phyloP scores from a whole-genome alignment of 2,113 vertebrate species.

The Saimiri boliviensis region DNA sequence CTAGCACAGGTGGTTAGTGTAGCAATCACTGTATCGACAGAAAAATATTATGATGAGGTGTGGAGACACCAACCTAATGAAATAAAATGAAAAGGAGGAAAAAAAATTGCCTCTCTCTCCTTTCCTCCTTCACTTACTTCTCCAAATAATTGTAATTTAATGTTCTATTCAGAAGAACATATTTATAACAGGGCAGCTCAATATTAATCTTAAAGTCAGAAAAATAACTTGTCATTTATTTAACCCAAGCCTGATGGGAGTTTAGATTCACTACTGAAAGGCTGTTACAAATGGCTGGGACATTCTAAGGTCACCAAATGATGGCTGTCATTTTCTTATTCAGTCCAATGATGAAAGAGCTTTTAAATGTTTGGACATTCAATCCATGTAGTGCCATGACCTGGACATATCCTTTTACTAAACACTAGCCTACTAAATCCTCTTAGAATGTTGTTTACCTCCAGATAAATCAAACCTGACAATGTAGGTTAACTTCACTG shows the following conservation, averaged over 20 bases:
- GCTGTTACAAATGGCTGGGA: constrained; percentile 85
- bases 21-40: constrained; percentile 43
- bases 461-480: constrained; percentile 88
- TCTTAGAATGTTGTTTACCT: constrained; percentile 89
- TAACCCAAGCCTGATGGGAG: constrained; percentile 83
- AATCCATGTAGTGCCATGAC: constrained; percentile 85
- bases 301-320: constrained; percentile 85
- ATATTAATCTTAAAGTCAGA: constrained; percentile 84
- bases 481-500: constrained; percentile 87
- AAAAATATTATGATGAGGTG: constrained; percentile 65
- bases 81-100: constrained; percentile 42
- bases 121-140: background rate
- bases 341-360: constrained; percentile 85
- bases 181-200: constrained; percentile 82
- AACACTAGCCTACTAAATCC: constrained; percentile 87
- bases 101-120: constrained; percentile 8
- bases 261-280: constrained; percentile 83
- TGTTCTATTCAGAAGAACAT: constrained; percentile 74
- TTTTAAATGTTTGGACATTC: constrained; percentile 88
- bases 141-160: constrained; percentile 74
- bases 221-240: constrained; percentile 86
- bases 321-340: constrained; percentile 87
- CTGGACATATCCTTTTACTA: constrained; percentile 87
- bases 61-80: constrained; percentile 45
- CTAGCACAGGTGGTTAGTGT: constrained; percentile 65